Percentiles rank a stretch among this genome's conserved stretches.
Conservation (phyloP, 2,113 vertebrate genomes). For the Sceloporus tristichus region DNA sequence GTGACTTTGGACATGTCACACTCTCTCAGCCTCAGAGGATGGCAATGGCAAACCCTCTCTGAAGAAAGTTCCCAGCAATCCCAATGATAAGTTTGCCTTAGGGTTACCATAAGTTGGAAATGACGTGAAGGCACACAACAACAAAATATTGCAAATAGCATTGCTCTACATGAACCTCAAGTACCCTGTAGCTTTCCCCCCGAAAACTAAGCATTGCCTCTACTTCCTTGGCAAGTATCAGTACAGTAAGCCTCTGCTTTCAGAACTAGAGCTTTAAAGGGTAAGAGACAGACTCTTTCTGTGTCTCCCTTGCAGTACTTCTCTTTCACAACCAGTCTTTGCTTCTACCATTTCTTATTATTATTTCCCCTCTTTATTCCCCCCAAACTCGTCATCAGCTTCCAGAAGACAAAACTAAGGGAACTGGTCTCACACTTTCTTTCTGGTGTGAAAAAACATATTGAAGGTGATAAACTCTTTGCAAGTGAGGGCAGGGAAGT, state of each 20-base stretch:
- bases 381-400: background rate
- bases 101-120: no score
- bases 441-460: background rate
- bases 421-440: background rate
- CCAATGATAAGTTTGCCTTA: no score
- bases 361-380: no score
- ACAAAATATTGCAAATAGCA: background rate
- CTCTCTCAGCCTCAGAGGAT: no score
- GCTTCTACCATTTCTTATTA: background rate
- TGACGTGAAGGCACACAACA: background rate
- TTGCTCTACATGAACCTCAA: background rate
- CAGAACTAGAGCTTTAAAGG: background rate
- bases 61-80: no score
- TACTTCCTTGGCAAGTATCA: background rate
- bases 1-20: no score
- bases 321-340: background rate
- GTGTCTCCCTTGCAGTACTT: background rate
- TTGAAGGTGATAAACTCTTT: background rate
- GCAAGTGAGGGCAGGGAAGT: background rate
- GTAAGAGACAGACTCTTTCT: background rate
- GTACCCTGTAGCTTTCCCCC: background rate
- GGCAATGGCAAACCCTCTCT: no score
- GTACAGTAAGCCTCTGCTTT: background rate
- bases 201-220: constrained; percentile 4
- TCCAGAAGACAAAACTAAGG: constrained; percentile 11